Evolutionary conservation across 2,888 invertebrate species (phyloP), one percentile per base, ranked within the genome.

Genomic region (Tinea pellionella): DNA sequence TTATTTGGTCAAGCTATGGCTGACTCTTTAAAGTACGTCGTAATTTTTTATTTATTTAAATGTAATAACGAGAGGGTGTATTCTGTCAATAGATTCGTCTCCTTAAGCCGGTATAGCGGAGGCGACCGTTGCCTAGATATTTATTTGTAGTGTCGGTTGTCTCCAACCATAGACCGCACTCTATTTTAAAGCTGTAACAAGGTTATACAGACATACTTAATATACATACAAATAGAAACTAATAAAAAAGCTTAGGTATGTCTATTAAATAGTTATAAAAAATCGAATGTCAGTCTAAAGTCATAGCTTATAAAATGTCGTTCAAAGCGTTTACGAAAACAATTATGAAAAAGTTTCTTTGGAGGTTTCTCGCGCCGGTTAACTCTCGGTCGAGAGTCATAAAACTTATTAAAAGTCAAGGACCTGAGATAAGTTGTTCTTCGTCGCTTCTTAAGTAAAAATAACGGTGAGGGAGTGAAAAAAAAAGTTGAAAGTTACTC

Each of bases 381-480:
- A 80, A 80, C 80, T 81, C 81, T 73, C 80, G 80, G 77, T 83
- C 82, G 84, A 83, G 85, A 82, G 84, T 86, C 85, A 83, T 85
- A 84, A 86, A 86, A 87, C 85, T 87, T 86, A 86, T 86, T 86
- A 85, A 86, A 59, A 86, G 86, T 86, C 86, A 86, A 86, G 85
- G 83, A 86, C 86, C 80, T 82, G 81, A 85, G 86, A 84, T 85
- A 86, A 85, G 82, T 85, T 87, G 77, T 76, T 75, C 81, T 73
- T 68, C 71, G 75, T 75, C 59, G 80, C 42, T 42, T 80, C 85
- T 85, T 86, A 83, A 85, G 86, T 87, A 85, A 87, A 57, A 86
- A 87, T 85, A 85, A 84, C 81, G 83, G 72, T 69, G 77, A 70
- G 70, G 43, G 12, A 29, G 19, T 37, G 78, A 83, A 85, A 83